Percentiles rank a stretch among this genome's conserved stretches.
These are phyloP conservation scores for Heliconius hewitsoni DNA, from an alignment of 1,140 invertebrate genomes.

Conservation along the genomic window DNA sequence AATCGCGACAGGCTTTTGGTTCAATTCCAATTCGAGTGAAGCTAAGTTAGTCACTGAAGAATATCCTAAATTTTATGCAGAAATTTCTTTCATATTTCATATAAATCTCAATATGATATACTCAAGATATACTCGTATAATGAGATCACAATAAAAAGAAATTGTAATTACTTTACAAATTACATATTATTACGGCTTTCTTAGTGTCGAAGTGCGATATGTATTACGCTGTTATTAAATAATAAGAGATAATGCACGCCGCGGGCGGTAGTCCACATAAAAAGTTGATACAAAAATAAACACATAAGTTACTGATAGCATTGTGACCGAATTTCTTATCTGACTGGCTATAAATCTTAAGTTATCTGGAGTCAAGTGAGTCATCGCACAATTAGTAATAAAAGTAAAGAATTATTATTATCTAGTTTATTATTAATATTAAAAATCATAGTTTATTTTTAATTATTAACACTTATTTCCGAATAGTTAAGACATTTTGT, in stretches of 20 bases:
- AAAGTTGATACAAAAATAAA: conserved; percentile 38
- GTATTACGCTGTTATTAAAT: conserved; percentile 1
- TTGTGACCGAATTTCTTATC: conserved; percentile 61
- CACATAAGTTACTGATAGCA: conserved; percentile 50
- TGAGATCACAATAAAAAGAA: background rate
- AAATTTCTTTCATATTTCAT: no score
- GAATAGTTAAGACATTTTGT: no score
- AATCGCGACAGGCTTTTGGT: no score
- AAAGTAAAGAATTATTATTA: background rate
- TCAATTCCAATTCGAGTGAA: no score
- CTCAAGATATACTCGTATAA: no score
- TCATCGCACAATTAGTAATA: conserved; percentile 25
- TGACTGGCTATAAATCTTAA: conserved; percentile 58
- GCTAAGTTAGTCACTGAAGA: no score
- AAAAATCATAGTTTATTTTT: no score
- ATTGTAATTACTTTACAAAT: background rate
- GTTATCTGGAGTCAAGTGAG: conserved; percentile 49
- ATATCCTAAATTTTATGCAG: no score
- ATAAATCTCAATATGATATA: no score
- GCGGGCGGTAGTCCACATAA: conserved; percentile 11
- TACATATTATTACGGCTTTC: background rate
- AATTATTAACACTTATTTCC: no score
- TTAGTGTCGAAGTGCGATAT: background rate
- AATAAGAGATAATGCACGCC: background rate
- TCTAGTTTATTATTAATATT: no score